Percentiles rank a stretch among this genome's conserved stretches.
Conservation (phyloP, 2,888 invertebrate genomes). For the Agrochola lychnidis region DNA sequence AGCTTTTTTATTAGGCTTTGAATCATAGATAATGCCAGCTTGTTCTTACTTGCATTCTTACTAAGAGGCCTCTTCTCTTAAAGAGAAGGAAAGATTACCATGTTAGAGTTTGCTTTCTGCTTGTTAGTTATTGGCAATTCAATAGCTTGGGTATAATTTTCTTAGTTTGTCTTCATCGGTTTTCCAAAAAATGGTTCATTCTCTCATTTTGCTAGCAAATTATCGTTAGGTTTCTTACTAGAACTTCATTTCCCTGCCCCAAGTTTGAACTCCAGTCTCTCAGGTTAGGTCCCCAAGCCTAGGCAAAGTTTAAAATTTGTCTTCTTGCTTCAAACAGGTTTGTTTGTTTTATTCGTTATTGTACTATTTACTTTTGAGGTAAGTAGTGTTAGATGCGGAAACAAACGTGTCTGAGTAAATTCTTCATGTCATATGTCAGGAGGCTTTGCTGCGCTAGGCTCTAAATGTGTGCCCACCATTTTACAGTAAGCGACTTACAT, state of each 20-base stretch:
- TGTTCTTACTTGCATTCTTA: too few species aligned
- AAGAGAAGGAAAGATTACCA: too few species aligned
- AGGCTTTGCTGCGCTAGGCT: not conserved
- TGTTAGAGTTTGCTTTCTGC: too few species aligned
- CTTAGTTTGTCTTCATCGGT: too few species aligned
- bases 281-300: too few species aligned
- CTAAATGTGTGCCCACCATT: not conserved
- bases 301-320: not conserved
- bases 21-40: too few species aligned
- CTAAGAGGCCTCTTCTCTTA: too few species aligned
- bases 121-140: too few species aligned
- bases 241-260: not conserved
- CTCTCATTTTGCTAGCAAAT: not conserved
- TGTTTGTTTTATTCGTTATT: slow-evolving; percentile 35
- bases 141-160: too few species aligned
- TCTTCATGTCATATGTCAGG: not conserved
- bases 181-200: too few species aligned
- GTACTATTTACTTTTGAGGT: slow-evolving; percentile 18
- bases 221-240: not conserved
- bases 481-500: not conserved
- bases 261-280: not conserved
- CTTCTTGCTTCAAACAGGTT: slow-evolving; percentile 2
- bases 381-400: slow-evolving; percentile 30
- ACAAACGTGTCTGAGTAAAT: not conserved
- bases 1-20: too few species aligned